These are phyloP conservation scores for Oophaga pumilio DNA, from an alignment of 2,113 vertebrate species.

Conservation along the genomic window DNA sequence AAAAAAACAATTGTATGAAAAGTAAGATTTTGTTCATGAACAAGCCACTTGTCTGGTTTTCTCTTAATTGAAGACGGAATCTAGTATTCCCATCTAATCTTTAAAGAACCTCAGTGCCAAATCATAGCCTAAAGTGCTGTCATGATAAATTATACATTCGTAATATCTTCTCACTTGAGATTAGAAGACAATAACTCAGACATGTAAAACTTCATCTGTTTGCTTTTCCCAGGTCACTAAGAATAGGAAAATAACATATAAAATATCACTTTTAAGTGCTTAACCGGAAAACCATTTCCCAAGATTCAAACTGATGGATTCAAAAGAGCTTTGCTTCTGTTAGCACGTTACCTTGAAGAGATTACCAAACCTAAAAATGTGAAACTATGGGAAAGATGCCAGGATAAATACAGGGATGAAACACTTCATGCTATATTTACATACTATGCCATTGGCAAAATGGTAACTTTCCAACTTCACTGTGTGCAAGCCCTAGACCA, in stretches of 20 bases:
- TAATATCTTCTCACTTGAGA: constrained; percentile 47
- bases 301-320: constrained; percentile 40
- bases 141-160: constrained; percentile 50
- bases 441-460: too few species aligned
- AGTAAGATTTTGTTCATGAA: too few species aligned
- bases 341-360: not conserved
- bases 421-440: too few species aligned
- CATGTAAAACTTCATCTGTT: constrained; percentile 49
- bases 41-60: not conserved
- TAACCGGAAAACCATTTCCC: constrained; percentile 41
- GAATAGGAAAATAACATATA: constrained; percentile 47
- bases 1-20: too few species aligned
- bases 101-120: not conserved
- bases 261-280: constrained; percentile 47
- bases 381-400: constrained; percentile 32
- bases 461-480: too few species aligned
- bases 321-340: constrained; percentile 50
- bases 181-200: constrained; percentile 47
- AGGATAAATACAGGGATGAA: constrained; percentile 36
- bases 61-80: not conserved
- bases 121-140: constrained; percentile 21
- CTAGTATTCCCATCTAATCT: not conserved
- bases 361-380: constrained; percentile 5
- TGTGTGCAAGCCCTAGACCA: too few species aligned
- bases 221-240: constrained; percentile 30